Evolutionary conservation across 1,140 invertebrate species (phyloP).

Genomic region (Campoletis sonorensis): DNA sequence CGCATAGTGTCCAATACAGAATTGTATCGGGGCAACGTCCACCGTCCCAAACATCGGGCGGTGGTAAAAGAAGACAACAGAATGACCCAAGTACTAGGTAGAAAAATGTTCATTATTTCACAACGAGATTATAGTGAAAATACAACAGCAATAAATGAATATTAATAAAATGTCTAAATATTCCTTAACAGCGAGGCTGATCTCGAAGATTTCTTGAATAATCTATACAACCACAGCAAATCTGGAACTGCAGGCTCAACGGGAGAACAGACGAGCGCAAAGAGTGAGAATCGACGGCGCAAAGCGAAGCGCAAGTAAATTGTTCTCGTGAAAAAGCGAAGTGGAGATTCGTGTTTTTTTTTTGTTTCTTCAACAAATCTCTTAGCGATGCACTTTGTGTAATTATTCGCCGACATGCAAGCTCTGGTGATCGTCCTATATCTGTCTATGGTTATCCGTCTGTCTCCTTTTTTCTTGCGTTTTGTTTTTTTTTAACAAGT

Average conservation of each 20-base stretch:
- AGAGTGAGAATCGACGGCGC: conserved; percentile 70
- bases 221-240: conserved; percentile 77
- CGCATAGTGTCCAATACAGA: conserved; percentile 93
- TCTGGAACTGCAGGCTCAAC: conserved; percentile 63
- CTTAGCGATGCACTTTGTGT: conserved; percentile 51
- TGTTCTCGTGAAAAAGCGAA: conserved; percentile 47
- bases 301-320: conserved; percentile 76
- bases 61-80: conserved; percentile 68
- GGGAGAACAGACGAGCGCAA: conserved; percentile 66
- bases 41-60: conserved; percentile 71
- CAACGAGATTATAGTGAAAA: conserved; percentile 18
- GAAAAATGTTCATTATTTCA: conserved; percentile 22
- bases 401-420: conserved; percentile 59
- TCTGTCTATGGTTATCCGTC: conserved; percentile 43
- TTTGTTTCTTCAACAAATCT: conserved; percentile 40
- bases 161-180: conserved; percentile 44
- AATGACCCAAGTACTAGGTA: conserved; percentile 68
- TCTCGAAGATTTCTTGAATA: conserved; percentile 81
- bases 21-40: conserved; percentile 87
- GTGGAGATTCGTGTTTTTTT: conserved; percentile 34
- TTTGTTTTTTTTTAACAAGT: conserved; percentile 37
- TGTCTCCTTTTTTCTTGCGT: conserved; percentile 39
- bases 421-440: conserved; percentile 53
- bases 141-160: conserved; percentile 31
- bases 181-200: conserved; percentile 77